Evolutionary conservation across 2,113 vertebrate genomes (phyloP).

Genomic region (Neopipo cinnamomea): DNA sequence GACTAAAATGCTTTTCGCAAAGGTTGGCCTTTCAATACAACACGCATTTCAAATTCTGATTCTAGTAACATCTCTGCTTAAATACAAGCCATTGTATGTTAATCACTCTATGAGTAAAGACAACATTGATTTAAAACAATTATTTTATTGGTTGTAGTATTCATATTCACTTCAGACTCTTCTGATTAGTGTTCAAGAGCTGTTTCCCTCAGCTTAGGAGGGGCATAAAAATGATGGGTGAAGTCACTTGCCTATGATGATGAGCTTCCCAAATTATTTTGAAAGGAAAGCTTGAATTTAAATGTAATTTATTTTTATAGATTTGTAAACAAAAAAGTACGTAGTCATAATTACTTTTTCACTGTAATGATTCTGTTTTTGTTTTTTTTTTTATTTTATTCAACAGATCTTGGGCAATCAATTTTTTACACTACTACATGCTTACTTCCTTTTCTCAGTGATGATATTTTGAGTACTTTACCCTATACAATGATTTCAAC

Average conservation of each 20-base stretch:
- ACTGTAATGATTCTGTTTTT: constrained; percentile 53
- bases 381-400: constrained; percentile 73
- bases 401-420: constrained; percentile 97
- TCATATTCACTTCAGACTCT: neutral
- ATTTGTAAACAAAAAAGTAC: neutral
- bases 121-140: neutral
- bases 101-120: neutral
- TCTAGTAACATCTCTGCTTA: neutral
- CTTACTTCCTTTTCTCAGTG: constrained; percentile 97
- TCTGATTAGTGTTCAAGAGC: neutral
- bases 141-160: neutral
- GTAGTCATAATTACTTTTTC: neutral
- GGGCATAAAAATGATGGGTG: neutral
- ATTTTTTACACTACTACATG: constrained; percentile 99
- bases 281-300: neutral
- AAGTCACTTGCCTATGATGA: neutral
- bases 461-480: constrained; percentile 99
- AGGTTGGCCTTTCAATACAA: neutral
- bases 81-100: neutral
- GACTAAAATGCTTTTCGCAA: neutral
- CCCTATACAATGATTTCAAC: constrained; percentile 99
- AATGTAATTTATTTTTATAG: neutral
- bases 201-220: neutral
- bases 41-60: neutral
- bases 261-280: neutral